Conservation (phyloP, 2,888 invertebrate genomes). For the Meliscaeva auricollis region DNA sequence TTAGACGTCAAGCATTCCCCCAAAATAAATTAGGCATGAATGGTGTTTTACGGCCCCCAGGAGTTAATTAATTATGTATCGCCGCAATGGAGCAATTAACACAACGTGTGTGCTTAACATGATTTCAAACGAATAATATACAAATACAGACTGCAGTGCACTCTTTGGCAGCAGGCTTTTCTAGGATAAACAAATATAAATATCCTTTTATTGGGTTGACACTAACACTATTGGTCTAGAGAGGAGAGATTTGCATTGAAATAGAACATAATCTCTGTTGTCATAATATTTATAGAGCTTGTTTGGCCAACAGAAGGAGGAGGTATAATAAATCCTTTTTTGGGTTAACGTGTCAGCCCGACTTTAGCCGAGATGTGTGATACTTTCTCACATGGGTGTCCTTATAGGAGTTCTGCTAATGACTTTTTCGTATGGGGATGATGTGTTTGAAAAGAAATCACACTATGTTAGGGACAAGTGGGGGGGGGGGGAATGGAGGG, state of each 20-base stretch:
- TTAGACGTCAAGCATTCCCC: constrained; percentile 44
- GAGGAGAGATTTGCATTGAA: constrained; percentile 11
- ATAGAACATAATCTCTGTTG: constrained; percentile 37
- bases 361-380: constrained; percentile 22
- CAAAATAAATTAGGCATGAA: constrained; percentile 30
- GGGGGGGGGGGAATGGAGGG: too few species aligned
- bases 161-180: not conserved
- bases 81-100: constrained; percentile 61
- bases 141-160: not conserved
- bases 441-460: not conserved
- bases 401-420: constrained; percentile 45
- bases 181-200: constrained; percentile 50
- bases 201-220: constrained; percentile 52
- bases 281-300: constrained; percentile 29
- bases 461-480: too few species aligned
- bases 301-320: not conserved
- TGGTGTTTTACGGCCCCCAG: constrained; percentile 47
- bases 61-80: constrained; percentile 64
- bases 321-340: constrained; percentile 53
- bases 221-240: constrained; percentile 12
- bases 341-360: constrained; percentile 12
- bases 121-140: constrained; percentile 13
- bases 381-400: constrained; percentile 28
- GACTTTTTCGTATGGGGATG: constrained; percentile 38
- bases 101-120: constrained; percentile 58